phyloP scores from a whole-genome alignment of 2,113 vertebrate species.

The Cervus canadensis region DNA sequence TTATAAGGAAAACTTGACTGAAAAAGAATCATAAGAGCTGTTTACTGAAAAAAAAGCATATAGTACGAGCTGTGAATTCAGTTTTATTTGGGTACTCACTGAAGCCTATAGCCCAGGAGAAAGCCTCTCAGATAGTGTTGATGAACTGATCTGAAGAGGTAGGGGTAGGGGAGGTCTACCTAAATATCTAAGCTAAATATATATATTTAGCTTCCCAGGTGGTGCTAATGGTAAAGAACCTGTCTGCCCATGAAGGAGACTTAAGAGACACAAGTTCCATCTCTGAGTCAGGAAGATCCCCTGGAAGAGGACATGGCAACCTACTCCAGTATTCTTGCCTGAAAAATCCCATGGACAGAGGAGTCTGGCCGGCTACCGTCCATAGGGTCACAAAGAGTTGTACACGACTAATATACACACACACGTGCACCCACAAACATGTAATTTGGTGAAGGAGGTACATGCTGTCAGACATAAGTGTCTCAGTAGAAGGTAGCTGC shows the following conservation, averaged over 20 bases:
- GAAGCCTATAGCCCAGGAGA: neutral
- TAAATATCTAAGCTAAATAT: neutral
- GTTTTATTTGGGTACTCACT: neutral
- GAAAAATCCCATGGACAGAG: neutral
- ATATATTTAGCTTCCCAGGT: neutral
- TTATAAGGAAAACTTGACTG: neutral
- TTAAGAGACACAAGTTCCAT: neutral
- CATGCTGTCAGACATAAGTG: neutral
- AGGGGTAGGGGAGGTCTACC: neutral
- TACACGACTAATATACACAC: neutral
- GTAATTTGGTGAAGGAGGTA: neutral
- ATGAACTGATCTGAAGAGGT: neutral
- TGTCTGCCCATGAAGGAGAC: neutral
- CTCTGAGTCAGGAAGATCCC: neutral
- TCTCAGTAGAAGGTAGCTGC: neutral
- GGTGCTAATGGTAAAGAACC: neutral
- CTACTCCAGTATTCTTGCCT: neutral
- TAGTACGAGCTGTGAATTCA: neutral
- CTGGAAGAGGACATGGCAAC: neutral
- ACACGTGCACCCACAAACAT: rapidly evolving
- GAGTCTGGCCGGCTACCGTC: neutral
- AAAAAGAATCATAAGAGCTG: neutral
- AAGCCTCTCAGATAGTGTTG: neutral
- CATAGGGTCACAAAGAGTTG: neutral
- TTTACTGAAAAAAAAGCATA: neutral